These are phyloP conservation scores for Craterocephalus amniculus DNA, from an alignment of 2,797 vertebrate genomes.

Conservation along the genomic window DNA sequence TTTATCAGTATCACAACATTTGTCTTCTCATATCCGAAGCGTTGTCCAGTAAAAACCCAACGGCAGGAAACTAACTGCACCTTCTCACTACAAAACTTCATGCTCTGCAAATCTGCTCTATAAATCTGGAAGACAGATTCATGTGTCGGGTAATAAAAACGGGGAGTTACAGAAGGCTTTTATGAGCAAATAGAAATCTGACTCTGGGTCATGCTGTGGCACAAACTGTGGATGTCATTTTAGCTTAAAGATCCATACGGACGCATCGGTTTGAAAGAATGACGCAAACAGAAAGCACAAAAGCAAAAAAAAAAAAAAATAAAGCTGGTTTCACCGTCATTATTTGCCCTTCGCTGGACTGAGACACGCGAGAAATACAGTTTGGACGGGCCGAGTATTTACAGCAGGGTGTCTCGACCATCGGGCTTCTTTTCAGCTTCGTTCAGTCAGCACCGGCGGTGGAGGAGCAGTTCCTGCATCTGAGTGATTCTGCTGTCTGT, in stretches of 20 bases:
- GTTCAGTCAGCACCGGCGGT: conserved; percentile 41
- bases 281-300: conserved; percentile 44
- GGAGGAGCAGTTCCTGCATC: conserved; percentile 31
- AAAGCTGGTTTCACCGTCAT: conserved; percentile 40
- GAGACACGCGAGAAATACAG: conserved; percentile 38
- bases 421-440: conserved; percentile 42
- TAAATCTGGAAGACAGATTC: conserved; percentile 72
- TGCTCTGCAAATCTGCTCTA: conserved; percentile 55
- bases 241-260: conserved; percentile 21
- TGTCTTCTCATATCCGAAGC: conserved; percentile 36
- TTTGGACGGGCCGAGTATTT: conserved; percentile 58
- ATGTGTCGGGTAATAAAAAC: conserved; percentile 44
- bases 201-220: conserved; percentile 26
- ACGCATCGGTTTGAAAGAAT: conserved; percentile 31
- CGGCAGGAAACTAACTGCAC: conserved; percentile 43
- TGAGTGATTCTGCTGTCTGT: conserved; percentile 39
- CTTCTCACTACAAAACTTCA: conserved; percentile 56
- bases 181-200: conserved; percentile 25
- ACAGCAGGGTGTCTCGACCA: conserved; percentile 54
- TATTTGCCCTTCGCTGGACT: conserved; percentile 29
- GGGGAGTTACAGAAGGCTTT: conserved; percentile 10
- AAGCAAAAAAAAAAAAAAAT: no score
- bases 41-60: conserved; percentile 42
- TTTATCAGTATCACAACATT: conserved; percentile 51
- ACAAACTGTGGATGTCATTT: conserved; percentile 28